Conservation (phyloP, 2,113 vertebrate species). For the Fulmarus glacialis region DNA sequence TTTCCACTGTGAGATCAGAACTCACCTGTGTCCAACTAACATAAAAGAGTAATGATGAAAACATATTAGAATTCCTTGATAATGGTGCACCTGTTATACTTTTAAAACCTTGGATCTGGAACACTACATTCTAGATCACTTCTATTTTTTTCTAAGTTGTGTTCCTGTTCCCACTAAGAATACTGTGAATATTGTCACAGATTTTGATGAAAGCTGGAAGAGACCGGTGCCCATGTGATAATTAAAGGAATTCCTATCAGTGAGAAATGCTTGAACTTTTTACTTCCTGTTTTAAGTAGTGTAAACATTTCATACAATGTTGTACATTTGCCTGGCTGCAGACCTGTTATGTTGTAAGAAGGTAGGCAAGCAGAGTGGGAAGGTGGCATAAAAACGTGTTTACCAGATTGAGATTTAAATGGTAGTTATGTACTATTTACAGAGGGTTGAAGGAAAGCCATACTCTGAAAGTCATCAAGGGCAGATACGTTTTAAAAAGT, state of each 20-base stretch:
- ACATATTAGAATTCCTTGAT: not conserved
- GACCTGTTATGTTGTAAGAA: not conserved
- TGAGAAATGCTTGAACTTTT: not conserved
- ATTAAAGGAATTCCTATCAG: not conserved
- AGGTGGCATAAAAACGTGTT: not conserved
- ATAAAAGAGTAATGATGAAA: not conserved
- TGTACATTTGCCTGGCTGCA: not conserved
- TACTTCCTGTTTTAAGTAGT: not conserved
- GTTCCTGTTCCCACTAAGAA: not conserved
- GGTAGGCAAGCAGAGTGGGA: not conserved
- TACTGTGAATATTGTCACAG: not conserved
- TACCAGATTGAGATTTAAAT: not conserved
- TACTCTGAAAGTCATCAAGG: not conserved
- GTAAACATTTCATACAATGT: not conserved
- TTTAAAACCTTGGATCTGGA: not conserved
- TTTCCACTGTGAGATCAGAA: not conserved
- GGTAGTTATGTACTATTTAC: not conserved
- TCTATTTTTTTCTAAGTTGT: not conserved
- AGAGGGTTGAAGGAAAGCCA: not conserved
- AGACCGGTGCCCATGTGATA: not conserved
- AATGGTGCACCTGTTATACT: not conserved
- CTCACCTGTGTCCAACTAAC: not conserved
- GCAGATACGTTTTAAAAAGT: not conserved
- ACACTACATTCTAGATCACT: not conserved
- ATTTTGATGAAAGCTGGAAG: not conserved